These are phyloP conservation scores for Acronicta leporina DNA, from an alignment of 2,888 invertebrate species.

Conservation along the genomic window DNA sequence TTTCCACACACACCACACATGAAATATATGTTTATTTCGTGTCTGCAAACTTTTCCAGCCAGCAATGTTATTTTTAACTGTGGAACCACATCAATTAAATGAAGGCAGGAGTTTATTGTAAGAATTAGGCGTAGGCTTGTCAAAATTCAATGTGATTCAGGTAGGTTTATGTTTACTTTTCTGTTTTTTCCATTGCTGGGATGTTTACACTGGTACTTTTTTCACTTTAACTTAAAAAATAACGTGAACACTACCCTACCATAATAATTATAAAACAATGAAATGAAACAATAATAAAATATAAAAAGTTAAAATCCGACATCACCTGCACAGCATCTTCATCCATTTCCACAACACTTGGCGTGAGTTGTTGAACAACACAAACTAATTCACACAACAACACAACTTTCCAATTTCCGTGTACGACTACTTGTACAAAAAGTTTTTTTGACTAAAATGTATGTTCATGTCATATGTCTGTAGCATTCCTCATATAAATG, in stretches of 20 bases:
- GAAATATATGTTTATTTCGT: not conserved
- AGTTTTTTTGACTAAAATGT: slow-evolving; percentile 76
- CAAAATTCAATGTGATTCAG: too few species aligned
- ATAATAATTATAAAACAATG: not conserved
- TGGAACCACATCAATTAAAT: too few species aligned
- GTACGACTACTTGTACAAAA: slow-evolving; percentile 64
- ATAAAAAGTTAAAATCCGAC: not conserved
- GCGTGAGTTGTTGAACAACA: slow-evolving; percentile 23
- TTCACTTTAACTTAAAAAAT: too few species aligned
- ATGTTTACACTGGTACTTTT: too few species aligned
- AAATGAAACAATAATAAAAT: not conserved
- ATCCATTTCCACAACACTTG: slow-evolving; percentile 53
- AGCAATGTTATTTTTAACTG: too few species aligned
- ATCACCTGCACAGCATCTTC: slow-evolving; percentile 62
- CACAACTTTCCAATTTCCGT: slow-evolving; percentile 45
- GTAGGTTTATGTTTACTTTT: too few species aligned
- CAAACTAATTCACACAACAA: slow-evolving; percentile 7
- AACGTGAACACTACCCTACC: not conserved
- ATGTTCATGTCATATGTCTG: slow-evolving; percentile 70
- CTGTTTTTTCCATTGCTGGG: too few species aligned
- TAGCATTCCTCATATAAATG: slow-evolving; percentile 70
- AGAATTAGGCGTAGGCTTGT: too few species aligned
- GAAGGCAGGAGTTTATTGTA: too few species aligned
- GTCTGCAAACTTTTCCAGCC: too few species aligned
- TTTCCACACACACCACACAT: not conserved